Conservation (phyloP, 1,140 invertebrate species). For the Zaprionus nigranus region DNA sequence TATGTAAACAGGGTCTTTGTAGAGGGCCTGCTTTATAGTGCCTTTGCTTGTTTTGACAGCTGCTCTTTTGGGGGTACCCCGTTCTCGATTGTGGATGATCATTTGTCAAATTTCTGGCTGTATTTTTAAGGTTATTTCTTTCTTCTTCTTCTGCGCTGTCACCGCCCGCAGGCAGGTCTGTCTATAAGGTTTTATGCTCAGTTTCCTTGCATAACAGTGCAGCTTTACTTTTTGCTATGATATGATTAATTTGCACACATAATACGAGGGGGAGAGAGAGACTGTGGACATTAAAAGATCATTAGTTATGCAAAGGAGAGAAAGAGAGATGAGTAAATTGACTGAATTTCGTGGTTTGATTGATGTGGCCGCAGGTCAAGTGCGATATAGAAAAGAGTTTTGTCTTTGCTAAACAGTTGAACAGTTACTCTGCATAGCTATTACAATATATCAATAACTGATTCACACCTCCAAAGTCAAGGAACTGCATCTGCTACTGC, state of each 20-base stretch:
- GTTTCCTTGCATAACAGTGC: slow-evolving; percentile 33
- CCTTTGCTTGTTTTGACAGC: slow-evolving; percentile 35
- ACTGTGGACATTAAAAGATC: slow-evolving; percentile 56
- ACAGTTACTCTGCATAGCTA: neutral
- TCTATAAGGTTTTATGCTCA: slow-evolving; percentile 2
- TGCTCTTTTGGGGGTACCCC: slow-evolving; percentile 18
- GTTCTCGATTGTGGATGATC: slow-evolving; percentile 43
- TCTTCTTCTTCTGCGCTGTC: slow-evolving; percentile 17
- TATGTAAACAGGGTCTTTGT: no score
- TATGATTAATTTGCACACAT: slow-evolving; percentile 68
- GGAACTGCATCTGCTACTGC: no score
- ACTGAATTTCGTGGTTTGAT: slow-evolving; percentile 16
- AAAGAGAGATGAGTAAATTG: slow-evolving; percentile 11
- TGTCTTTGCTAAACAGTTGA: neutral
- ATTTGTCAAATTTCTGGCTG: slow-evolving; percentile 39
- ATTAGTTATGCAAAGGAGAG: slow-evolving; percentile 61
- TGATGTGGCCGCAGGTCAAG: slow-evolving; percentile 7
- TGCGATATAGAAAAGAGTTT: neutral
- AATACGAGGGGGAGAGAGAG: slow-evolving; percentile 25
- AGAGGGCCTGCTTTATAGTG: slow-evolving; percentile 8
- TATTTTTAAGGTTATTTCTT: slow-evolving; percentile 21
- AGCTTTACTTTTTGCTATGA: slow-evolving; percentile 8
- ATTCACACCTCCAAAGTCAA: neutral
- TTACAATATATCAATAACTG: neutral
- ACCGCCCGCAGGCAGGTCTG: slow-evolving; percentile 30